Base-by-base conservation (phyloP, 2,113 vertebrate genomes). In the Mustela nigripes region DNA sequence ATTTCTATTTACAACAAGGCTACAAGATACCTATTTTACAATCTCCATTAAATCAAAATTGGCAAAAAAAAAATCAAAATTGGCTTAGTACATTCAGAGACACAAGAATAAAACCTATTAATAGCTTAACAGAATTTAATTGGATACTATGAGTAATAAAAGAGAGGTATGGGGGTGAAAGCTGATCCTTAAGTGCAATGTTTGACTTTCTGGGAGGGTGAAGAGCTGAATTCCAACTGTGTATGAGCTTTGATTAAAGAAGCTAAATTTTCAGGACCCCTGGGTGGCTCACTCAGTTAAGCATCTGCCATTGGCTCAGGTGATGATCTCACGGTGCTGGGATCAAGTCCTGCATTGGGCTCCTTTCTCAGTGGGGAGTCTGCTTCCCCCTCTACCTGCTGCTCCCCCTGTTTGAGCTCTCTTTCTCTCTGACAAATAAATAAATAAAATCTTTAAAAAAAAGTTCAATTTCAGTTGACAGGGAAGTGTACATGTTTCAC, bases 51-150 rank as follows among this genome's bases (percentile, higher is more conserved):
- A 73, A 76, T 98, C 45, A 79, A 93, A 94, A 80, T n/a, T 58
- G 81, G 96, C 67, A 36, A 36, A 36, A 36, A 36, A 36, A 36
- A 36, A 36, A 36, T 36, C 36, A 36, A 36, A 36, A 36, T 36
- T 36, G 36, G 36, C 36, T 96, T 69, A 58, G 42, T 88, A n/a
- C 7, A 22, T 82, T 97, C 84, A 93, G 53, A 96, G 62, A 78
- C 11, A 83, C 36, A 88, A 33, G 78, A 96, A 87, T 60, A 85
- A 98, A 97, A 89, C 65, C 48, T 92, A 50, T 62, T 93, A 88
- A 93, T 8, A 65, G 67, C 39, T 56, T 56, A 94, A 63, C 15
- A 21, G 12, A 94, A 93, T 95, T 71, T 88, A 83, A 90, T 24
- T 48, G 11, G 88, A 56, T 79, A 62, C 11, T 39, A 19, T 62